Percentiles rank a stretch among this genome's conserved stretches.
These are phyloP conservation scores for Camponotus pennsylvanicus DNA, from an alignment of 1,140 invertebrate genomes.

Conservation along the genomic window DNA sequence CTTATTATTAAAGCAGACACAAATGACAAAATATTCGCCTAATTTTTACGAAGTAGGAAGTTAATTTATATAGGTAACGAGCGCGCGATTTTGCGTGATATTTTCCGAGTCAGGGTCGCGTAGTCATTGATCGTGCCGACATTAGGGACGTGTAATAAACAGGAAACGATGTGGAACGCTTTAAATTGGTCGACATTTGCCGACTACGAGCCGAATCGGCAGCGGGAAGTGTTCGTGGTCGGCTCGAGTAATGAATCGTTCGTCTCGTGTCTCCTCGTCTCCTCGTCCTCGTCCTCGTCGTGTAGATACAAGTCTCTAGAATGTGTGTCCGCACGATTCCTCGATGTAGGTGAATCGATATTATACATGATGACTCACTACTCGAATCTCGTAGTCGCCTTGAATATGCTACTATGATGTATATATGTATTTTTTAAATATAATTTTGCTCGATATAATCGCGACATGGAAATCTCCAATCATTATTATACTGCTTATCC, in stretches of 20 bases:
- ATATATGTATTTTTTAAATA: background rate
- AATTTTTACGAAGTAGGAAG: conserved; percentile 18
- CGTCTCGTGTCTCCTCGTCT: conserved; percentile 9
- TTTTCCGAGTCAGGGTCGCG: conserved; percentile 23
- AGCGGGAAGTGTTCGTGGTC: conserved; percentile 54
- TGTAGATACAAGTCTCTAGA: conserved; percentile 34
- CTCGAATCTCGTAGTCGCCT: conserved; percentile 39
- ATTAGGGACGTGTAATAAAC: conserved; percentile 60
- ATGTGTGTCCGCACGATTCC: conserved; percentile 35
- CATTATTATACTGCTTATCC: background rate
- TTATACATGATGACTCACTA: conserved; percentile 36
- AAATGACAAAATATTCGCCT: background rate
- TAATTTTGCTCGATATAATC: background rate
- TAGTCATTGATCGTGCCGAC: conserved; percentile 39
- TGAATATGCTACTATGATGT: conserved; percentile 15
- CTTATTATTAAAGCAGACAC: background rate
- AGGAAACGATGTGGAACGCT: conserved; percentile 66
- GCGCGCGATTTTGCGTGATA: conserved; percentile 23
- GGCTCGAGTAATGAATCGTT: conserved; percentile 61
- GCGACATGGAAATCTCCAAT: background rate
- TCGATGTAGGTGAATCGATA: conserved; percentile 61
- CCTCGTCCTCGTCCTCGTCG: conserved; percentile 21
- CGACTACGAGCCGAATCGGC: conserved; percentile 51
- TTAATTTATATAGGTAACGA: background rate
- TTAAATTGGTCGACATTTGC: conserved; percentile 70